Base-by-base conservation (phyloP, 2,888 invertebrate genomes). In the Cosmia pyralina region DNA sequence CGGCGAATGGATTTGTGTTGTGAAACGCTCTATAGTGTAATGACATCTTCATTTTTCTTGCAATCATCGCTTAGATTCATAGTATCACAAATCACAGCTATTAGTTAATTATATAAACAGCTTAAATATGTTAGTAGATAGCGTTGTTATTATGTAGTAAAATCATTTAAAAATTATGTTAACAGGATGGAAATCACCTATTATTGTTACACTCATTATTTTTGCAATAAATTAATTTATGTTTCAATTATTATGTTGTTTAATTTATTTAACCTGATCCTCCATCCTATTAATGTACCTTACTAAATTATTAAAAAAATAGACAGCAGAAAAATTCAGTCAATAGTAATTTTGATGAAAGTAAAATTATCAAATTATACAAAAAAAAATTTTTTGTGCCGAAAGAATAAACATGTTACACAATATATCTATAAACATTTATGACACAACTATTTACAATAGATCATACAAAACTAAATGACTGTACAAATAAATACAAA, bases 181-280 rank as follows among this genome's bases (percentile, higher is more conserved):
- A 90, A 87, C 71, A 91, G 91, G 92, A 92, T 92, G 92, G 91
- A 85, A 60, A 64, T 79, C 71, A 78, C 77, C 77, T 78, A 73
- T n/a, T 52, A 7, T 58, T 64, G 34, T 60, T 41, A 53, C 55
- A 69, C 65, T 81, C 71, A 76, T 75, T 78, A 62, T 68, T 78
- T 70, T 77, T 75, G 48, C 65, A 83, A 69, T 78, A 69, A 84
- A 79, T 62, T 66, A 69, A 69, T 60, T 66, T 66, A 65, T 72
- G 22, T 68, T 66, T 63, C 58, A 41, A 55, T 52, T 53, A 66
- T 46, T 50, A 17, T 74, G 78, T 83, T 77, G 81, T 88, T 91
- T 89, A 78, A 85, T 88, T 91, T 83, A 85, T 88, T 91, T 83
- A 71, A 76, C 60, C 87, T 75, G 70, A 48, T 80, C 90, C 88